Conservation (phyloP, 2,113 vertebrate species). For the Ictalurus furcatus region DNA sequence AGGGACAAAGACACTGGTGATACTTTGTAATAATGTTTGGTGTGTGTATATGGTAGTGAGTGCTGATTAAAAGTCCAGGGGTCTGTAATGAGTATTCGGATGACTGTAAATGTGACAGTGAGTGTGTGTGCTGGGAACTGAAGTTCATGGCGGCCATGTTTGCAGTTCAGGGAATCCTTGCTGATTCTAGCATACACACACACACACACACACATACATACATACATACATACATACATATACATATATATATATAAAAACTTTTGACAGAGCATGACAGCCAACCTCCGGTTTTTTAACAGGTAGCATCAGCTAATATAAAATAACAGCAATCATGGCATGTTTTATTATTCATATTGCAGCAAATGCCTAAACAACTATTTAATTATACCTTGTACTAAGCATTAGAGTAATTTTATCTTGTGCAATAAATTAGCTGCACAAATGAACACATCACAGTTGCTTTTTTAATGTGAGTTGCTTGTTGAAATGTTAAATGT, state of each 20-base stretch:
- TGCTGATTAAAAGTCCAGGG: background rate
- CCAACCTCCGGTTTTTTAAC: background rate
- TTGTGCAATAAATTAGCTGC: background rate
- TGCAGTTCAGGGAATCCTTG: background rate
- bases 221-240: accelerated
- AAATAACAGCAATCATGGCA: background rate
- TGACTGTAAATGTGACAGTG: background rate
- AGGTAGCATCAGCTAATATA: background rate
- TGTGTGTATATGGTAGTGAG: background rate
- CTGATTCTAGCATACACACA: background rate
- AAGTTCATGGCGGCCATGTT: background rate
- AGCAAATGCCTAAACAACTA: too few species aligned
- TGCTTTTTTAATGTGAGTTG: background rate
- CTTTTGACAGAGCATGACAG: background rate
- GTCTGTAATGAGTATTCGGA: background rate
- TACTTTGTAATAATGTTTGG: background rate
- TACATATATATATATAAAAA: too few species aligned
- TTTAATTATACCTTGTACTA: background rate
- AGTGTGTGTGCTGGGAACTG: background rate
- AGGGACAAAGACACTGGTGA: background rate
- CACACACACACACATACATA: too few species aligned
- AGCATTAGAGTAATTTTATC: background rate
- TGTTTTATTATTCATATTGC: background rate
- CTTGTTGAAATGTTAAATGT: background rate
- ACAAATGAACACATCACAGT: background rate